A percentile compares a stretch with the other conserved stretches of the same genome.
Conservation (phyloP, 64 coral and sea anemone genomes). For the Platygyra sinensis region DNA sequence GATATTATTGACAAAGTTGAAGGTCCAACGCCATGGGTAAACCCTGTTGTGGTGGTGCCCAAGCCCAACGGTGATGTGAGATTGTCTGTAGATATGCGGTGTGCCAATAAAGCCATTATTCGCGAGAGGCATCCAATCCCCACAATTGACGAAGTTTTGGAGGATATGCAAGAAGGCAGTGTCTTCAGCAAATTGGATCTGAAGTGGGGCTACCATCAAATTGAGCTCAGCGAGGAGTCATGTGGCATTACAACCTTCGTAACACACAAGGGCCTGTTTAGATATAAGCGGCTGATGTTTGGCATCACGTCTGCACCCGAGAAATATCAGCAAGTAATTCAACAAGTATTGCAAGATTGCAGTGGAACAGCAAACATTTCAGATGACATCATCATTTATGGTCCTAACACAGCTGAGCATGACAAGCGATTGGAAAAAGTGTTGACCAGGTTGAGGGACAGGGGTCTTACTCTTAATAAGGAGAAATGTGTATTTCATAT, state of each 20-base stretch:
- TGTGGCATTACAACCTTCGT: conserved; percentile 17
- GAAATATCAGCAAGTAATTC: conserved; percentile 16
- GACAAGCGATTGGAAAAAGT: not conserved
- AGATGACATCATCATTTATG: conserved; percentile 26
- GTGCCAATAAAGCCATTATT: not conserved
- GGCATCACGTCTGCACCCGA: conserved; percentile 1
- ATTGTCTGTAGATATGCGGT: conserved; percentile 43
- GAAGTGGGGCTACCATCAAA: conserved; percentile 26
- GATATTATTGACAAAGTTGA: conserved; percentile 7
- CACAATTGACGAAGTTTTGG: conserved; percentile 27
- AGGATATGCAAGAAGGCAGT: not conserved
- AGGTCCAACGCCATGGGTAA: not conserved
- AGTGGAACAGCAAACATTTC: conserved; percentile 8
- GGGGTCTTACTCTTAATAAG: conserved; percentile 4
- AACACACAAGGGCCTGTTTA: conserved; percentile 8
- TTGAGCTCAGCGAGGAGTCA: conserved; percentile 18
- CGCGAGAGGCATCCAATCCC: conserved; percentile 22
- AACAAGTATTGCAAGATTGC: not conserved
- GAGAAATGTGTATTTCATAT: conserved; percentile 1
- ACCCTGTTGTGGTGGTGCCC: not conserved
- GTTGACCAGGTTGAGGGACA: not conserved
- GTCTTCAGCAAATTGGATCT: conserved; percentile 12
- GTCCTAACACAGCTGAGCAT: not conserved
- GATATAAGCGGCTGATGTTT: conserved; percentile 34
- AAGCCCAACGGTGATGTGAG: not conserved